Percentiles rank a stretch among this genome's conserved stretches.
phyloP scores from a whole-genome alignment of 2,888 invertebrate genomes.

The Pristionchus maxplancki region DNA sequence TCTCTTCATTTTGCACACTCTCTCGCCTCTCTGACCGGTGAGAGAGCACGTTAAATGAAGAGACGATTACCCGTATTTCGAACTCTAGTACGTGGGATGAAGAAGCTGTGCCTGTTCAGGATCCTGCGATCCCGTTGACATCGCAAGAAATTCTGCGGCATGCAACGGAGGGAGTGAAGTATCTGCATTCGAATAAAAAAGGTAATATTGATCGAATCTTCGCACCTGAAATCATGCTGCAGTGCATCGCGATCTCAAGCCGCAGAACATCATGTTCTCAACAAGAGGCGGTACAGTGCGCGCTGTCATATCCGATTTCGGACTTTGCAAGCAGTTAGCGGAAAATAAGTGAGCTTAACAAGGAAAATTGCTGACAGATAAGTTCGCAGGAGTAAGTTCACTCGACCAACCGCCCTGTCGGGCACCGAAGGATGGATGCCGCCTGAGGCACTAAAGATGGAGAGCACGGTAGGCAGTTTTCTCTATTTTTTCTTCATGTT shows the following conservation, averaged over 20 bases:
- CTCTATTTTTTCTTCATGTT: too few species aligned
- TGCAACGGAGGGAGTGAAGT: not conserved
- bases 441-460: constrained; percentile 84
- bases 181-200: not conserved
- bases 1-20: too few species aligned
- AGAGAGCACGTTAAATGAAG: too few species aligned
- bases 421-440: constrained; percentile 99
- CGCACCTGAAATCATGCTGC: not conserved
- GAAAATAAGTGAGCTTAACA: too few species aligned
- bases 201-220: not conserved
- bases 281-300: constrained; percentile 81
- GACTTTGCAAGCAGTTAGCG: constrained; percentile 96
- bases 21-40: too few species aligned
- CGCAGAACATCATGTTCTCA: not conserved
- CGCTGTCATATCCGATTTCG: constrained; percentile 98
- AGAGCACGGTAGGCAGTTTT: constrained; percentile 57
- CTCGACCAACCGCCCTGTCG: constrained; percentile 79
- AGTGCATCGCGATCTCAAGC: not conserved
- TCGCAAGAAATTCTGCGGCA: not conserved
- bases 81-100: too few species aligned
- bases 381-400: too few species aligned
- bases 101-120: not conserved
- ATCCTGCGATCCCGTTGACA: not conserved
- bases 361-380: too few species aligned
- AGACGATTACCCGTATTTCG: too few species aligned